Percentiles rank a stretch among this genome's conserved stretches.
Evolutionary conservation across 1,140 invertebrate genomes (phyloP).

Genomic region (Triops longicaudatus): DNA sequence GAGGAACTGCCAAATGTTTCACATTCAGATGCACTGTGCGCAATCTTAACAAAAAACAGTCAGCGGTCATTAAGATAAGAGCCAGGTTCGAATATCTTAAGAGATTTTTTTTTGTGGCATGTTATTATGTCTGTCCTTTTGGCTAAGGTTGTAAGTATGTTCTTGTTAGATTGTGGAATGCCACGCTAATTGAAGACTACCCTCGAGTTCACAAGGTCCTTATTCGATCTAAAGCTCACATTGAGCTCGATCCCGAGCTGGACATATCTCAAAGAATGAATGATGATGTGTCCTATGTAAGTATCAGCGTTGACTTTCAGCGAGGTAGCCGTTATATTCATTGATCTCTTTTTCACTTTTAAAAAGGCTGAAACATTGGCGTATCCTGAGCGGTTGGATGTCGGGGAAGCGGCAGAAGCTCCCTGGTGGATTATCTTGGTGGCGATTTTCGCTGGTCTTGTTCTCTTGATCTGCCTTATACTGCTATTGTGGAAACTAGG

Average conservation of each 20-base stretch:
- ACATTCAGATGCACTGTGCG: slow-evolving; percentile 69
- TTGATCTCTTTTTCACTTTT: slow-evolving; percentile 25
- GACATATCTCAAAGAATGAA: slow-evolving; percentile 61
- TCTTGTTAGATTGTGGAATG: slow-evolving; percentile 68
- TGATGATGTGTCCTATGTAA: slow-evolving; percentile 44
- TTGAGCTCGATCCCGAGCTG: slow-evolving; percentile 57
- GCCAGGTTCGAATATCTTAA: slow-evolving; percentile 46
- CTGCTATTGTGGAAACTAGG: slow-evolving; percentile 71
- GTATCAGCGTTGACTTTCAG: not conserved
- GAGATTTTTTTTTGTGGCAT: not conserved
- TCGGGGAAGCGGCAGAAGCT: slow-evolving; percentile 54
- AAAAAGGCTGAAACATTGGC: slow-evolving; percentile 65
- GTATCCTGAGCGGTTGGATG: slow-evolving; percentile 63
- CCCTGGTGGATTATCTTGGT: slow-evolving; percentile 76
- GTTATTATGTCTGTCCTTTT: no score
- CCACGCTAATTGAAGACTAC: slow-evolving; percentile 79
- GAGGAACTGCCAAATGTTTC: slow-evolving; percentile 74
- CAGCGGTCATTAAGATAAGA: slow-evolving; percentile 65
- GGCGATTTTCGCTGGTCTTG: slow-evolving; percentile 64
- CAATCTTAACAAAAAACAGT: slow-evolving; percentile 60
- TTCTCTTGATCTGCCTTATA: slow-evolving; percentile 67
- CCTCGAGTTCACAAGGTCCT: slow-evolving; percentile 70
- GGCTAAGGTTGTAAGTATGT: not conserved
- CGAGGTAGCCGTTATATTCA: not conserved
- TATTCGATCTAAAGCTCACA: slow-evolving; percentile 65